Percentiles rank a stretch among this genome's conserved stretches.
Evolutionary conservation across 2,888 invertebrate species (phyloP).

Genomic region (Acronicta leporina): DNA sequence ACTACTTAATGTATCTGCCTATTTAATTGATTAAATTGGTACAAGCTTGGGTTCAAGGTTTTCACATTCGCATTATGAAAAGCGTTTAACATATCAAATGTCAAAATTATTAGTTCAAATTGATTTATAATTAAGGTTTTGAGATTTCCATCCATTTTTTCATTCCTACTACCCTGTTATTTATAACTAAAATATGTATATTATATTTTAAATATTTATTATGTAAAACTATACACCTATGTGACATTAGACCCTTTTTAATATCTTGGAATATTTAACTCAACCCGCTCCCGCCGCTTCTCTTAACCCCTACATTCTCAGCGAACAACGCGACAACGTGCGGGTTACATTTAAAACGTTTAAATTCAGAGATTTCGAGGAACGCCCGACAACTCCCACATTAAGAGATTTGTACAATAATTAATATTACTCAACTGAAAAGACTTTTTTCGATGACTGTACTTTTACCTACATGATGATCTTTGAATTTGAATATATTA

Average conservation of each 20-base stretch:
- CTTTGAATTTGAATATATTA: not conserved
- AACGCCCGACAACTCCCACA: slow-evolving; percentile 63
- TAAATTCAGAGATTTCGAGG: slow-evolving; percentile 79
- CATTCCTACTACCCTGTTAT: too few species aligned
- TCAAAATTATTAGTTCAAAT: too few species aligned
- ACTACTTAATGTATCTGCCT: too few species aligned
- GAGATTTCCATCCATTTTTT: too few species aligned
- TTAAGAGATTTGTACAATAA: slow-evolving; percentile 74
- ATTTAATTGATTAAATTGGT: too few species aligned
- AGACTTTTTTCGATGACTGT: slow-evolving; percentile 29
- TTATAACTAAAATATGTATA: too few species aligned
- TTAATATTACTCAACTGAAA: slow-evolving; percentile 48
- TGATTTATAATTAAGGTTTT: too few species aligned
- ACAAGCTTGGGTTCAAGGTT: too few species aligned
- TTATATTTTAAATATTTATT: too few species aligned
- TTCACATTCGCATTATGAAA: too few species aligned
- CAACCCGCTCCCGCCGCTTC: slow-evolving; percentile 12
- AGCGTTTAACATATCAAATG: too few species aligned
- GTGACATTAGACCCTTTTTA: not conserved
- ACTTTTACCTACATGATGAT: slow-evolving; percentile 12
- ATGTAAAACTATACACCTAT: too few species aligned
- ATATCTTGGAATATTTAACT: not conserved
- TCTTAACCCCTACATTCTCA: slow-evolving; percentile 36
- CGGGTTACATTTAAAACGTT: slow-evolving; percentile 78
- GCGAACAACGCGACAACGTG: slow-evolving; percentile 68